Base-by-base conservation (phyloP, 2,113 vertebrate genomes). In the Mustela nigripes region DNA sequence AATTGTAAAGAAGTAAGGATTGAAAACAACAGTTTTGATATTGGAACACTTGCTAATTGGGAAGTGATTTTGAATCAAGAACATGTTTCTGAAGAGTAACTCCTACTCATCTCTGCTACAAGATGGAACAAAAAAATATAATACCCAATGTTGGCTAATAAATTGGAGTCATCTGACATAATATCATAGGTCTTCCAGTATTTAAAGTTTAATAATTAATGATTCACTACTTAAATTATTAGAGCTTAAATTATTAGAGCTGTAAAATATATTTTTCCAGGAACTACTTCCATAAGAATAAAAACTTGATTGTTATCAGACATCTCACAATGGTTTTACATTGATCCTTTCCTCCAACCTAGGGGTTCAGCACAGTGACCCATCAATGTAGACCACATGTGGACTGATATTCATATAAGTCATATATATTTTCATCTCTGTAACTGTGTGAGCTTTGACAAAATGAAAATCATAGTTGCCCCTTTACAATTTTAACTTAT, bases 181-280 rank as follows among this genome's bases (percentile, higher is more conserved):
- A 74, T n/a, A 48, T 79, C 85, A 58, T 33, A 83, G 16, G 36
- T 33, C 45, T 71, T 50, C 19, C 9, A 92, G 65, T 76, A 36
- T 63, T 91, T 88, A 6, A 89, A 89, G 21, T 80, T 58, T 89
- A 82, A 71, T 82, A 81, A 85, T 78, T n/a, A 71, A 80, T 56
- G 2, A 62, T 88, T 91, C 39, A 39, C 15, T 56, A 4, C 0
- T 85, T 86, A 79, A 79, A 92, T 89, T 3, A 33, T 7, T 74
- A 58, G 11, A 48, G 15, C 85, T 65, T 84, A 39, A 39, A 39
- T 39, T 39, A 39, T 39, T 39, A 39, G 39, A 39, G 8, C 7
- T 58, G 71, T 6, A 67, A n/a, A 89, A 33, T 2, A 16, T 24
- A 14, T 21, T 76, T 85, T 67, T 65, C 6, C 1, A 28, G 14